Evolutionary conservation across 1,140 invertebrate species (phyloP).

Genomic region (Melipona quadrifasciata): DNA sequence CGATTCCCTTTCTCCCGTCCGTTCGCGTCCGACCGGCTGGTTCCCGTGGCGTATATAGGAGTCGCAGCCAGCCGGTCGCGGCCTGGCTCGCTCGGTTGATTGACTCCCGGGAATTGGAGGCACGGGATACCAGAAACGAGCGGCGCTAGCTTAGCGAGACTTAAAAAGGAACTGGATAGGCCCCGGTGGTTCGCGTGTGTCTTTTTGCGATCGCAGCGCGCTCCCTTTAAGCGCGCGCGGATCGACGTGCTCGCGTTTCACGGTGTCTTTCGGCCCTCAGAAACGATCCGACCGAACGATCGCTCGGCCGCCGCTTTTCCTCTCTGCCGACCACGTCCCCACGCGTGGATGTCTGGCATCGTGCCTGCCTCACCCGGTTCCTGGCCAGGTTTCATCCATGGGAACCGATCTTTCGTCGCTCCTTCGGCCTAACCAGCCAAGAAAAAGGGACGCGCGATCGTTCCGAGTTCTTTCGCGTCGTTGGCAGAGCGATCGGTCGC

Average conservation of each 20-base stretch:
- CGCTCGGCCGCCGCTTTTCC: conserved; percentile 6
- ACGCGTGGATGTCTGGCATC: neutral
- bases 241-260: conserved; percentile 53
- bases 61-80: conserved; percentile 44
- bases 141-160: conserved; percentile 63
- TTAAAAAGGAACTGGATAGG: conserved; percentile 64
- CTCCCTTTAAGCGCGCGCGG: conserved; percentile 44
- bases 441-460: neutral
- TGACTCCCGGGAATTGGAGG: conserved; percentile 56
- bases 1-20: conserved; percentile 45
- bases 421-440: neutral
- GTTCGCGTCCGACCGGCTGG: conserved; percentile 25
- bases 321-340: neutral
- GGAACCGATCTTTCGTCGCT: conserved; percentile 9
- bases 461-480: neutral
- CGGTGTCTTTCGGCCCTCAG: conserved; percentile 44
- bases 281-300: conserved; percentile 32
- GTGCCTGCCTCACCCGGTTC: neutral
- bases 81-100: conserved; percentile 52
- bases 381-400: conserved; percentile 15
- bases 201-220: conserved; percentile 56
- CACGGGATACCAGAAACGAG: conserved; percentile 62
- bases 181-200: conserved; percentile 23
- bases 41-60: conserved; percentile 40
- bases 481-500: neutral